These are phyloP conservation scores for Diadumene lineata DNA, from an alignment of 92 coral and sea anemone species.

Conservation along the genomic window DNA sequence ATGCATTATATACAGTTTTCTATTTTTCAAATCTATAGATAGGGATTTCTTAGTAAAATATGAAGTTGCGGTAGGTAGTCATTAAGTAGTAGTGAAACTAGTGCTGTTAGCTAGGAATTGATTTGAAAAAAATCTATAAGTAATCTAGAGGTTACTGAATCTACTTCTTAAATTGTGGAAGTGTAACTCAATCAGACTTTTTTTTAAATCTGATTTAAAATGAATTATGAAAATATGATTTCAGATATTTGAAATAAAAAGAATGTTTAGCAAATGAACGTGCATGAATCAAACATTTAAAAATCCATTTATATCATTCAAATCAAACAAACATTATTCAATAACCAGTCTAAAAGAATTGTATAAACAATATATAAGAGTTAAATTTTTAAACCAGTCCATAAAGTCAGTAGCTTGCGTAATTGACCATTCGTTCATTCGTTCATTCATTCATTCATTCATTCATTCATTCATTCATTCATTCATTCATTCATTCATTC, in stretches of 20 bases:
- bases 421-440: background rate
- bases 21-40: constrained; percentile 5
- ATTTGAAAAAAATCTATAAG: background rate
- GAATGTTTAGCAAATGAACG: background rate
- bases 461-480: background rate
- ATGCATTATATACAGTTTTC: constrained; percentile 4
- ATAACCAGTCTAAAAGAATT: no score
- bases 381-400: background rate
- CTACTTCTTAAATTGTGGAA: no score
- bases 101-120: background rate
- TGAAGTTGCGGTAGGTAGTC: background rate
- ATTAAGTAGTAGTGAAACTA: background rate
- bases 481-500: background rate
- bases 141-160: background rate
- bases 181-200: no score
- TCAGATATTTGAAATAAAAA: background rate
- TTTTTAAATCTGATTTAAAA: no score
- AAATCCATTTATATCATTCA: background rate
- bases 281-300: background rate
- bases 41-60: background rate
- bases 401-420: background rate
- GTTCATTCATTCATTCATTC: background rate
- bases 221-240: no score
- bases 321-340: no score
- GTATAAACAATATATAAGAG: no score